phyloP scores from a whole-genome alignment of 35 echinoderm and acorn worm species.

The Hemicentrotus pulcherrimus region DNA sequence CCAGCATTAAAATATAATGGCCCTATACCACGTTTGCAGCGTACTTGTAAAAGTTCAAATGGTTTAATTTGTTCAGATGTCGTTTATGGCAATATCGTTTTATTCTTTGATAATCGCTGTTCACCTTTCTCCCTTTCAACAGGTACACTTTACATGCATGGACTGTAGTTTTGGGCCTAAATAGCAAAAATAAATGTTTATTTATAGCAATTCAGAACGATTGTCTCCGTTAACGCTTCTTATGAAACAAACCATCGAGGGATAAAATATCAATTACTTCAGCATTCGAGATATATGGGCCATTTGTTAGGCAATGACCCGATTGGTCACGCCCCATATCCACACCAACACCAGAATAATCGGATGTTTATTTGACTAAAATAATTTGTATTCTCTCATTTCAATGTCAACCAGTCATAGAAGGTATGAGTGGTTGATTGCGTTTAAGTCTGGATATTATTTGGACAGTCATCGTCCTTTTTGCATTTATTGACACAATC shows the following conservation, averaged over 20 bases:
- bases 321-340: neutral
- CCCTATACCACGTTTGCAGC: no score
- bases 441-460: neutral
- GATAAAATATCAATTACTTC: neutral
- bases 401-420: neutral
- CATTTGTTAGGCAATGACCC: neutral
- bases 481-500: neutral
- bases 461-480: neutral
- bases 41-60: no score
- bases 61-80: no score
- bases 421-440: neutral
- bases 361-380: neutral
- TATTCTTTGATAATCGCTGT: no score
- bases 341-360: neutral
- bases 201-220: neutral
- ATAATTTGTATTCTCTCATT: no score
- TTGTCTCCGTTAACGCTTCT: neutral
- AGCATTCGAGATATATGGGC: neutral
- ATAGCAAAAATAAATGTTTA: neutral
- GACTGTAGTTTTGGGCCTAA: neutral
- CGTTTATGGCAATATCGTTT: no score
- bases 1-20: no score
- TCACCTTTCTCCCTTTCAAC: no score
- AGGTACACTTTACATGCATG: neutral
- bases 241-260: neutral